Evolutionary conservation across 2,888 invertebrate species (phyloP), one percentile per base, ranked within the genome.

Genomic region (Ceraclea dissimilis): DNA sequence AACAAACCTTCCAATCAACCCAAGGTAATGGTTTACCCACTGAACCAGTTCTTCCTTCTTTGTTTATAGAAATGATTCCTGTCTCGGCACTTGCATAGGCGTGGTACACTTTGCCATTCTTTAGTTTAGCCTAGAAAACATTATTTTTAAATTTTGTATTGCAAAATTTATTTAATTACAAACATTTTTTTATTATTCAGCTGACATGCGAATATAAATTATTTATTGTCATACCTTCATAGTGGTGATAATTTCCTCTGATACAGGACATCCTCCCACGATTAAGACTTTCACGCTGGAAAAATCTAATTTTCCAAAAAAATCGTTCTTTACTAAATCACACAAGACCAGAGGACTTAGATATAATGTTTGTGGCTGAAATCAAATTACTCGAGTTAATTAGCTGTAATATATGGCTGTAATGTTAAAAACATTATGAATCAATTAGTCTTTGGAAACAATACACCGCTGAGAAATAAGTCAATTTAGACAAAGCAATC

Each of bases 31-130:
- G 17, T 33, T 20, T 52, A 17, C 58, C 47, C 6, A 17, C 17
- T 11, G 47, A 17, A 5, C 13, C 20, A 18, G 47, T n/a, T 18
- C 4, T 13, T 13, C 5, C 13, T 5, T 43, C 16, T 5, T 43
- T 17, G n/a, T 16, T 17, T 8, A 17, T 17, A 5, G 43, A 13
- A 16, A 63, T 26, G 6, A 47, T 18, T 17, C 64, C 64, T 19
- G 58, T 54, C 2, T 61, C 51, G 58, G 66, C 66, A 1, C 66
- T 64, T 49, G 63, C 67, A 51, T 67, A 68, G 4, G 51, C 61
- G 11, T 64, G 58, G 19, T 56, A 52, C 0, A 67, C 60, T 16
- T 57, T 49, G 19, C 64, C 62, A 50, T 65, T 54, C 22, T 64
- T 63, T n/a, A 67, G 62, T 13, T 63, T 22, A 11, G 52, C 48